A percentile compares a stretch with the other conserved stretches of the same genome.
Conservation (phyloP, 2,797 vertebrate genomes). For the Pelochelys cantorii region DNA sequence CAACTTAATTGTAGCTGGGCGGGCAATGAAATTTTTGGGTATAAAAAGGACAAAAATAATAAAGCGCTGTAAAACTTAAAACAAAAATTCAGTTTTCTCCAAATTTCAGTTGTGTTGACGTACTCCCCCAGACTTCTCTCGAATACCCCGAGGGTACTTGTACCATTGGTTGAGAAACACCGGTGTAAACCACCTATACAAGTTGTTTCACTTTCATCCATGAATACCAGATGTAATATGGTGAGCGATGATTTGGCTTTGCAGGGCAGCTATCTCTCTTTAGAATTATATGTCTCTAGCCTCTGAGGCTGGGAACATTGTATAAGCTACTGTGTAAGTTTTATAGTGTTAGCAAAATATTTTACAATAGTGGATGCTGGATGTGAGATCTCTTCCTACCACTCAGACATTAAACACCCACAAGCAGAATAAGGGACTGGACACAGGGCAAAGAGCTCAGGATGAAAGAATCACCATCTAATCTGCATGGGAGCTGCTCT, state of each 20-base stretch:
- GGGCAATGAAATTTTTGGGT: too few relatives aligned
- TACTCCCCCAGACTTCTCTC: too few relatives aligned
- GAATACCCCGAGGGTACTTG: too few relatives aligned
- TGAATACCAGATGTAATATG: background rate
- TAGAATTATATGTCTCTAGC: background rate
- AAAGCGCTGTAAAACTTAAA: too few relatives aligned
- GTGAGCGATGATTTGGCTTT: background rate
- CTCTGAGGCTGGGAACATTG: background rate
- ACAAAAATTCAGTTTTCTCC: too few relatives aligned
- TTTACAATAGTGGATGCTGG: background rate
- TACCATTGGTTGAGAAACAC: too few relatives aligned
- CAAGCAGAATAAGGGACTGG: background rate
- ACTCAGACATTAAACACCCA: background rate
- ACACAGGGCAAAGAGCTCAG: background rate
- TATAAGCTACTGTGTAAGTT: background rate
- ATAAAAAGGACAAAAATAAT: too few relatives aligned
- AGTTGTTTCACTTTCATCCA: background rate
- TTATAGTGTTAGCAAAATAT: background rate
- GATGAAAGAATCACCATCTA: background rate
- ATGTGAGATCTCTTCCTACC: background rate
- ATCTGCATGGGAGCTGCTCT: background rate
- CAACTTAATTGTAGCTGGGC: too few relatives aligned
- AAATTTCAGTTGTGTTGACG: too few relatives aligned
- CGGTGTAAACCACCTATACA: fast-evolving
- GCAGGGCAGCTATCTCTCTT: fast-evolving